Evolutionary conservation across 2,888 invertebrate species (phyloP).

Genomic region (Notodonta ziczac): DNA sequence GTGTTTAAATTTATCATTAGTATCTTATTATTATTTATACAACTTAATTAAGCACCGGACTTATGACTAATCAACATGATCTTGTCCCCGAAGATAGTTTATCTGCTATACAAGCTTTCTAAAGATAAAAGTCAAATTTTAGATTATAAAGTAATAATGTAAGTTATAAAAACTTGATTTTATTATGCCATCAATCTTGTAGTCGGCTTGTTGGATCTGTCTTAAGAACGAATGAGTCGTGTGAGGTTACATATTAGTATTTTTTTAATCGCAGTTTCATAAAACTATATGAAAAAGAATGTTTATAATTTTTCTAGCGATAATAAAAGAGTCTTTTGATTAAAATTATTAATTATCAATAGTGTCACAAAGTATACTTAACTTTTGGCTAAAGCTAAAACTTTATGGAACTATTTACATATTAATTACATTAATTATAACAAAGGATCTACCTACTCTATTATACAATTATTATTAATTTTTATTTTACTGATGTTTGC

Average conservation of each 20-base stretch:
- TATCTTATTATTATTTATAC: constrained; percentile 58
- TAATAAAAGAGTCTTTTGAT: background rate
- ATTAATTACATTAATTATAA: no score
- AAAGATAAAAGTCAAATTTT: constrained; percentile 79
- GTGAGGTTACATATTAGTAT: constrained; percentile 58
- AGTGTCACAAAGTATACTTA: no score
- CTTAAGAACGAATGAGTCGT: constrained; percentile 49
- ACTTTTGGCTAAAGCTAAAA: no score
- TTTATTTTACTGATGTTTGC: no score
- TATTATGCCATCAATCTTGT: constrained; percentile 82
- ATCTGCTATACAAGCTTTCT: constrained; percentile 76
- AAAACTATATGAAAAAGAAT: constrained; percentile 9
- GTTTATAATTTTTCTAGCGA: background rate
- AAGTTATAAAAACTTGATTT: constrained; percentile 75
- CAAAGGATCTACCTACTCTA: no score
- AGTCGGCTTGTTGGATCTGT: constrained; percentile 57
- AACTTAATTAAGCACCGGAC: constrained; percentile 57
- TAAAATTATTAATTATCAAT: no score
- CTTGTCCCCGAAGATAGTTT: constrained; percentile 72
- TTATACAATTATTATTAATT: no score
- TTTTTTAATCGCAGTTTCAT: constrained; percentile 30
- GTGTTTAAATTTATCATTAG: constrained; percentile 45
- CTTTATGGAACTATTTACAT: no score
- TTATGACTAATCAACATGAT: constrained; percentile 71
- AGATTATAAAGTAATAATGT: constrained; percentile 78